Evolutionary conservation across 2,888 invertebrate species (phyloP), one percentile per base, ranked within the genome.

Genomic region (Caenorhabditis sinica): DNA sequence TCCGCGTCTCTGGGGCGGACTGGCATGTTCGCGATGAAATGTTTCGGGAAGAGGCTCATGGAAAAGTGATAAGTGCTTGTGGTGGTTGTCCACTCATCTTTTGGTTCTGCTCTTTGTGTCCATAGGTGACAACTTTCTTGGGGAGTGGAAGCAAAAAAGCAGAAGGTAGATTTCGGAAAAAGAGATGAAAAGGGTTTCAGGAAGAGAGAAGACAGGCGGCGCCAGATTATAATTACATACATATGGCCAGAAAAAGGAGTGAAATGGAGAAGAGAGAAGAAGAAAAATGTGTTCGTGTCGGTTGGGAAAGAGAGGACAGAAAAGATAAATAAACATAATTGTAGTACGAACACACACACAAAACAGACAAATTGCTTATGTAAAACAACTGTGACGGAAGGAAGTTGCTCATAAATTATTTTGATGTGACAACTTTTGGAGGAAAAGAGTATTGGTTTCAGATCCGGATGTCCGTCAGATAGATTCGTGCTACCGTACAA

Each of bases 11-110:
- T 17, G 51, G 53, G 68, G 71, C 33, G 65, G 79, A 63, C 69
- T 36, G 68, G 68, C 69, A 77, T 77, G 77, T 77, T 77, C 77
- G 75, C 30, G 43, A 17, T 56, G 30, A 45, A 74, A 49, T 66
- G 75, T 68, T 66, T 28, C 77, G 77, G 77, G 77, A 68, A 60
- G 69, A 23, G 17, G 66, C 66, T 51, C 68, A 66, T 66, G 68
- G 36, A 68, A 40, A 79, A 79, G 79, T 79, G 79, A 79, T 79
- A 79, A 79, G 79, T 79, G 68, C 36, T 53, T 61, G 79, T 71
- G 40, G 40, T 40, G 40, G 49, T 51, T 25, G 45, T 61, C 51
- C 40, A 65, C 75, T 69, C 72, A 79, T 79, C 79, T 79, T 79
- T 79, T 65, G 71, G 45, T 72, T 61, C 40, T 36, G 9, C 17